phyloP scores from a whole-genome alignment of 1,140 invertebrate species.

The Ladona fulva region DNA sequence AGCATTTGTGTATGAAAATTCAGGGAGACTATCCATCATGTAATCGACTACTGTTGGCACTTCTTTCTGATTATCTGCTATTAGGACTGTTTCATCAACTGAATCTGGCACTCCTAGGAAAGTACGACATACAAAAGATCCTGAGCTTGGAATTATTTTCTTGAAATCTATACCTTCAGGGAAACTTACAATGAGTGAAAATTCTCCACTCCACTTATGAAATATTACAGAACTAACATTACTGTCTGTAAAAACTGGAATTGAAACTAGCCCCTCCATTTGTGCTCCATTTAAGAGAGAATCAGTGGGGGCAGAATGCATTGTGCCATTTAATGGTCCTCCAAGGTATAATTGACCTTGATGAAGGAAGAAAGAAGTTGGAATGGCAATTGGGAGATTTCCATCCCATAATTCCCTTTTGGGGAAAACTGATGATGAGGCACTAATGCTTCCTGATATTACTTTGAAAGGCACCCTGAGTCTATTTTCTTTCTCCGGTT shows the following conservation, averaged over 20 bases:
- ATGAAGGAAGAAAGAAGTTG: neutral
- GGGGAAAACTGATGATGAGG: neutral
- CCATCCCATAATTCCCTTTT: constrained; percentile 14
- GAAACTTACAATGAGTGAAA: neutral
- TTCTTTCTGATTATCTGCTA: neutral
- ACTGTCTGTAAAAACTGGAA: neutral
- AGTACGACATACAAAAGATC: neutral
- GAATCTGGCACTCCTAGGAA: neutral
- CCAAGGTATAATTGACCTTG: neutral
- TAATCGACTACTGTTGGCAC: neutral
- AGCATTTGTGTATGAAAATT: too few species aligned
- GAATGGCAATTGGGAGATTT: neutral
- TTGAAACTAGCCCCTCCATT: neutral
- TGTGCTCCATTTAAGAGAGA: neutral
- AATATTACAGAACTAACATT: neutral
- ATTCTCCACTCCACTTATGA: neutral
- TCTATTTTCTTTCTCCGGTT: neutral
- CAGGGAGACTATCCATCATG: neutral
- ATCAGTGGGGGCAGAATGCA: neutral
- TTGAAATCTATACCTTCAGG: neutral
- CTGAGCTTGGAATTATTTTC: neutral
- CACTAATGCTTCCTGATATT: neutral
- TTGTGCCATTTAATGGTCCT: neutral
- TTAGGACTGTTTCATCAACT: neutral
- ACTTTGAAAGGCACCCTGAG: neutral